Percentiles rank a stretch among this genome's conserved stretches.
Evolutionary conservation across 2,888 invertebrate genomes (phyloP).

Genomic region (Netelia virgata): DNA sequence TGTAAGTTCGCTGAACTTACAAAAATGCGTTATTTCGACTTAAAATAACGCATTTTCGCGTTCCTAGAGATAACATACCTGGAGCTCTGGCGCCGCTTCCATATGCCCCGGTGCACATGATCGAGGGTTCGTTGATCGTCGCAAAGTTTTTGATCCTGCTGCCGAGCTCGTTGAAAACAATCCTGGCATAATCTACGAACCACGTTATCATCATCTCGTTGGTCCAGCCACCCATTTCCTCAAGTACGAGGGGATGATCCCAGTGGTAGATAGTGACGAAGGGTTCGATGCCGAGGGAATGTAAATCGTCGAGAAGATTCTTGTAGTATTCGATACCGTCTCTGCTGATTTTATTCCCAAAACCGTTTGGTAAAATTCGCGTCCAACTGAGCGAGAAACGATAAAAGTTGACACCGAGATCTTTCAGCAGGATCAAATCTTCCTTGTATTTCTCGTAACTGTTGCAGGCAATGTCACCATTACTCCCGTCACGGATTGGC

Average conservation of each 20-base stretch:
- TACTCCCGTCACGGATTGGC: conserved; percentile 86
- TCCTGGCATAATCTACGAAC: conserved; percentile 87
- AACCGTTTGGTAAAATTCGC: conserved; percentile 88
- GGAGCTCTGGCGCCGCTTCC: conserved; percentile 86
- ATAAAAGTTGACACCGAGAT: conserved; percentile 82
- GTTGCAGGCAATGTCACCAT: conserved; percentile 89
- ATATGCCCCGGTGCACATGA: conserved; percentile 86
- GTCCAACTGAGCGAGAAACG: conserved; percentile 90
- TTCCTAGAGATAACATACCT: conserved; percentile 86
- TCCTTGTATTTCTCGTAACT: conserved; percentile 89
- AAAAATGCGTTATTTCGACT: too few relatives aligned
- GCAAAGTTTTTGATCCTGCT: conserved; percentile 87
- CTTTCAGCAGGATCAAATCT: conserved; percentile 71
- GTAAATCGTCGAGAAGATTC: conserved; percentile 87
- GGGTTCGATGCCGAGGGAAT: conserved; percentile 86
- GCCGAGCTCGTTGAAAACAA: conserved; percentile 86
- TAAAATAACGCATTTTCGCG: too few relatives aligned
- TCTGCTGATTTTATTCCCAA: conserved; percentile 86
- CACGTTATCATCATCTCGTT: conserved; percentile 87
- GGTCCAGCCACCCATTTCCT: conserved; percentile 89
- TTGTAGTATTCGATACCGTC: conserved; percentile 89
- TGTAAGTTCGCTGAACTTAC: too few relatives aligned
- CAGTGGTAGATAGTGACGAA: conserved; percentile 89
- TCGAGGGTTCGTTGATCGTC: conserved; percentile 89
- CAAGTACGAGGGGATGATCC: conserved; percentile 88